Evolutionary conservation across 1,140 invertebrate genomes (phyloP), one percentile per base, ranked within the genome.

Genomic region (Stenopsyche tienmushanensis): DNA sequence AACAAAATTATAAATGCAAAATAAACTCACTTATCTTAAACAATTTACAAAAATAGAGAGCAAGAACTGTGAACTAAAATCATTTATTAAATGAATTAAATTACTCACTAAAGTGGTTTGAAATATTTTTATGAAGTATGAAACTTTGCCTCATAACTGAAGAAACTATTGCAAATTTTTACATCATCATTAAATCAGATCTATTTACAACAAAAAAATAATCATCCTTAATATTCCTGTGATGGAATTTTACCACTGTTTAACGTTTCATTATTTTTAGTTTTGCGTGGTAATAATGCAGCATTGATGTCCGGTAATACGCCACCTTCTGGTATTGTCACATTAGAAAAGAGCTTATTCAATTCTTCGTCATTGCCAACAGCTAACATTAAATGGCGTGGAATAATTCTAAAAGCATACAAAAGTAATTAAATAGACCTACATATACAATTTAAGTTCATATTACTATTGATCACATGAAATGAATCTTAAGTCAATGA

Each of bases 341-440:
- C 89, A 67, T 88, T 84, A 23, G 84, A 81, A 17, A 90, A 73
- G 7, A 91, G 75, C 76, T 88, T 86, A 75, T 88, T 88, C 72
- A 90, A 76, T 73, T 90, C 89, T 72, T 90, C 88, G 78, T 90
- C 89, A 77, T 90, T 90, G 1, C 87, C 79, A 55, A 91, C 86
- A 44, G 88, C 89, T 54, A 91, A 70, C 66, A 89, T 83, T 9
- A 90, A 77, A 74, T 90, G 89, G 71, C 89, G 80, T 8, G 88
- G 89, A 63, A 87, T 88, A 67, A 91, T 88, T 67, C 89, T 60
- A 25, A 18, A 60, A 47, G 17, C 7, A 47, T 8, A 47, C 7
- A 18, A 47, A 47, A 8, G 5, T 15, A 47, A 34, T 34, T 34
- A 34, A 13, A 13, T 7, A 34, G 13, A 5, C 5, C 29, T 34